Conservation (phyloP, 2,113 vertebrate species). For the Trochalopteron elliotii region DNA sequence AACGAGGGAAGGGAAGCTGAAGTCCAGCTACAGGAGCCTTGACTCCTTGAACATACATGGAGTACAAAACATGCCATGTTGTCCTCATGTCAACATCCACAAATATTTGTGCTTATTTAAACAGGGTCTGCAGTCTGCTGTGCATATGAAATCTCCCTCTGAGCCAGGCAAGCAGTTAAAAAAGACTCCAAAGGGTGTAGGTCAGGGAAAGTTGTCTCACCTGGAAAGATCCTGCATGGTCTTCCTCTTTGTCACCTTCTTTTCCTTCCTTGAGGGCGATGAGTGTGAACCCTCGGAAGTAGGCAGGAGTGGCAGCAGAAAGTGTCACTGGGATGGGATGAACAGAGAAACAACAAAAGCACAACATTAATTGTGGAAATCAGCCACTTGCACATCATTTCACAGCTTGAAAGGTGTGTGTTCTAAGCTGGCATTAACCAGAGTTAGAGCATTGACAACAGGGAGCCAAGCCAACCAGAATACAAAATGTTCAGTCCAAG, state of each 20-base stretch:
- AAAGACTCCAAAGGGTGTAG: neutral
- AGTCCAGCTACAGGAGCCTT: neutral
- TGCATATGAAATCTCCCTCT: neutral
- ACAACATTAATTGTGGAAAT: neutral
- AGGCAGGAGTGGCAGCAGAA: constrained; percentile 86
- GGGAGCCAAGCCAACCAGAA: neutral
- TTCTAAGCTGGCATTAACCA: neutral
- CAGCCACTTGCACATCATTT: neutral
- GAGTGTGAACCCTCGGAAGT: constrained; percentile 94
- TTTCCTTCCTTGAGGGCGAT: constrained; percentile 90
- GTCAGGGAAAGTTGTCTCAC: constrained; percentile 67
- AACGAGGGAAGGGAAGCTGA: neutral
- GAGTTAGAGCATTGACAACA: neutral
- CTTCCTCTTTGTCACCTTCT: constrained; percentile 91
- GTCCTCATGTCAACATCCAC: neutral
- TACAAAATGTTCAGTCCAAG: neutral
- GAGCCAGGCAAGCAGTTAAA: neutral
- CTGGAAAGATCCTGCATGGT: constrained; percentile 93
- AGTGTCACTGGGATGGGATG: constrained; percentile 81
- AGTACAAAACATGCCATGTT: neutral
- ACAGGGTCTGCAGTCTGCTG: neutral
- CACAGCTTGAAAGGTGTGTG: neutral
- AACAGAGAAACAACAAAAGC: constrained; percentile 45
- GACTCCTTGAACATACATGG: neutral
- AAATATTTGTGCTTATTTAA: neutral